Percentiles rank a stretch among this genome's conserved stretches.
These are phyloP conservation scores for Diacarnus erythraeanus DNA, from an alignment of 37 sponge, comb jelly and placozoan genomes.

Conservation along the genomic window DNA sequence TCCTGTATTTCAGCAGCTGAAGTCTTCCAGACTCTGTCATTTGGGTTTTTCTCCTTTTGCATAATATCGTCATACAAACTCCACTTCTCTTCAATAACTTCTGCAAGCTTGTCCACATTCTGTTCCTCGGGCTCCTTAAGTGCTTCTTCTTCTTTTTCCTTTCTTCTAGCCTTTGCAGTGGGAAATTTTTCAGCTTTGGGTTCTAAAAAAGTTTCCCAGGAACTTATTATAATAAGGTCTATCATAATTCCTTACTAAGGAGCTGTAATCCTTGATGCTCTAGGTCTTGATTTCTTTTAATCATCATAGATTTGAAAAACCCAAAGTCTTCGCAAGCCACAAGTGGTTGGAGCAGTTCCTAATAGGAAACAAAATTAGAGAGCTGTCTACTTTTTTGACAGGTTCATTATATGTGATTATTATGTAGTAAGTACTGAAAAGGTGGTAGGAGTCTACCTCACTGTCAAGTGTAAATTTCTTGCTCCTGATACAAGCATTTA, in stretches of 20 bases:
- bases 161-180: background rate
- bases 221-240: conserved; percentile 42
- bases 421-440: too few relatives aligned
- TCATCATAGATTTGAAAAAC: conserved; percentile 79
- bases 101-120: conserved; percentile 12
- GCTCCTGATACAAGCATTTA: background rate
- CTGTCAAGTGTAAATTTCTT: too few relatives aligned
- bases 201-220: conserved; percentile 12
- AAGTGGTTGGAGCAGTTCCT: conserved; percentile 66
- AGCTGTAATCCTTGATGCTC: conserved; percentile 62
- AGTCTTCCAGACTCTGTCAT: background rate
- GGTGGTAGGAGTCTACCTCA: too few relatives aligned
- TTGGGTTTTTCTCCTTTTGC: background rate
- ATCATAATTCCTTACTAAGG: too few relatives aligned
- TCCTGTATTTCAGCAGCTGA: background rate
- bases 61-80: conserved; percentile 1
- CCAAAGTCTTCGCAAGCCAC: conserved; percentile 77
- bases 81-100: conserved; percentile 17
- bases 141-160: conserved; percentile 40
- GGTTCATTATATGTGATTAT: background rate
- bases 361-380: conserved; percentile 21
- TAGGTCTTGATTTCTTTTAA: conserved; percentile 69
- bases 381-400: conserved; percentile 36
- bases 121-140: conserved; percentile 35
- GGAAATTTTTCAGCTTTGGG: background rate